phyloP scores from a whole-genome alignment of 2,797 vertebrate species.

The Pseudomugil gertrudae region DNA sequence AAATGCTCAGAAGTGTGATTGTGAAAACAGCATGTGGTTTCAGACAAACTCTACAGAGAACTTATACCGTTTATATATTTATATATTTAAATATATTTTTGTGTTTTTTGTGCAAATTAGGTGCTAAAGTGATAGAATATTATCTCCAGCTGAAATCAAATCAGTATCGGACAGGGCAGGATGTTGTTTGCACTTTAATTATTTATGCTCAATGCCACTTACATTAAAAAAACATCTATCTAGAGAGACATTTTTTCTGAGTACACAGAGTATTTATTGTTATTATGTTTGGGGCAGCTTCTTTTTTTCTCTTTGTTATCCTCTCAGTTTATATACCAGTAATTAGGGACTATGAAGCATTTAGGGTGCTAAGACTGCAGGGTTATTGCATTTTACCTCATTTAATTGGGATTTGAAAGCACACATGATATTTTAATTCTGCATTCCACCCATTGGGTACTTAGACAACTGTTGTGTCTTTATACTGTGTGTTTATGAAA shows the following conservation, averaged over 20 bases:
- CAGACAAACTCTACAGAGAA: not conserved
- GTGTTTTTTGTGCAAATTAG: slow-evolving; percentile 29
- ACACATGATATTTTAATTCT: slow-evolving; percentile 30
- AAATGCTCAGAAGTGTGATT: not conserved
- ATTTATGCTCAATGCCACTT: slow-evolving; percentile 5
- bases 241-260: slow-evolving; percentile 16
- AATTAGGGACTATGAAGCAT: slow-evolving; percentile 48
- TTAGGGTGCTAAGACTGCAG: slow-evolving; percentile 25
- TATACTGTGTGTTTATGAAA: slow-evolving; percentile 28
- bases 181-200: slow-evolving; percentile 6
- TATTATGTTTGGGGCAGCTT: slow-evolving; percentile 2
- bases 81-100: no score
- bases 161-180: not conserved
- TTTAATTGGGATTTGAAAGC: slow-evolving; percentile 18
- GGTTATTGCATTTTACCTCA: slow-evolving; percentile 25
- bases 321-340: slow-evolving; percentile 4
- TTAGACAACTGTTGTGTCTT: slow-evolving; percentile 49
- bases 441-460: slow-evolving; percentile 10
- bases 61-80: not conserved
- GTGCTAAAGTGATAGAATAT: slow-evolving; percentile 13
- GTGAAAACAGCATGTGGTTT: slow-evolving; percentile 4
- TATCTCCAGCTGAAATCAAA: slow-evolving; percentile 32
- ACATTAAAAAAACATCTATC: not conserved
- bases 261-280: not conserved
- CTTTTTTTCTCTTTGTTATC: slow-evolving; percentile 14